Conservation (phyloP, 2,113 vertebrate species). For the Cryptotis parvus region DNA sequence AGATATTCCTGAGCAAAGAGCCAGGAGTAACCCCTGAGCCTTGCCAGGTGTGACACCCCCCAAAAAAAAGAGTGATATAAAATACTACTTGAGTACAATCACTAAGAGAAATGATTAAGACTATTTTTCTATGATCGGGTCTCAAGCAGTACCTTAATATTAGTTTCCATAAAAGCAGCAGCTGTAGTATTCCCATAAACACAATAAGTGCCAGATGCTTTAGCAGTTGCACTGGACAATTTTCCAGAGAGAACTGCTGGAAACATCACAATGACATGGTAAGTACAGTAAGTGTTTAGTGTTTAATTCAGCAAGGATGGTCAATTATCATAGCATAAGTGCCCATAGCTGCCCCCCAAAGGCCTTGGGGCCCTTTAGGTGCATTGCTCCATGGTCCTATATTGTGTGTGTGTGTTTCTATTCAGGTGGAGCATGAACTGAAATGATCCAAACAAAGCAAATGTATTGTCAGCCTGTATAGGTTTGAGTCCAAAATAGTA, state of each 20-base stretch:
- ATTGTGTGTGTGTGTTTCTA: background rate
- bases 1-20: too few species aligned
- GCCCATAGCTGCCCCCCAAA: background rate
- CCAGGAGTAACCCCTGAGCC: too few species aligned
- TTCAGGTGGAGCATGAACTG: background rate
- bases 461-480: background rate
- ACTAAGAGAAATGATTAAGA: background rate
- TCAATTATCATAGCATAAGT: background rate
- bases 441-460: background rate
- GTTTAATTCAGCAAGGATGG: background rate
- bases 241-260: conserved; percentile 58
- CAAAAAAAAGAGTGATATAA: rapidly evolving
- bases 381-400: background rate
- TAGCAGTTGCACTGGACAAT: conserved; percentile 71
- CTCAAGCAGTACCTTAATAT: background rate
- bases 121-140: background rate
- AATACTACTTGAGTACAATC: background rate
- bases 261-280: conserved; percentile 29
- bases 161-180: background rate
- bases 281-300: conserved; percentile 72
- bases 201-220: conserved; percentile 64
- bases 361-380: background rate
- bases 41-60: too few species aligned
- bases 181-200: conserved; percentile 36
- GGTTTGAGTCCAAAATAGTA: background rate